Evolutionary conservation across 2,113 vertebrate genomes (phyloP), one percentile per base, ranked within the genome.

Genomic region (Amphilophus citrinellus): DNA sequence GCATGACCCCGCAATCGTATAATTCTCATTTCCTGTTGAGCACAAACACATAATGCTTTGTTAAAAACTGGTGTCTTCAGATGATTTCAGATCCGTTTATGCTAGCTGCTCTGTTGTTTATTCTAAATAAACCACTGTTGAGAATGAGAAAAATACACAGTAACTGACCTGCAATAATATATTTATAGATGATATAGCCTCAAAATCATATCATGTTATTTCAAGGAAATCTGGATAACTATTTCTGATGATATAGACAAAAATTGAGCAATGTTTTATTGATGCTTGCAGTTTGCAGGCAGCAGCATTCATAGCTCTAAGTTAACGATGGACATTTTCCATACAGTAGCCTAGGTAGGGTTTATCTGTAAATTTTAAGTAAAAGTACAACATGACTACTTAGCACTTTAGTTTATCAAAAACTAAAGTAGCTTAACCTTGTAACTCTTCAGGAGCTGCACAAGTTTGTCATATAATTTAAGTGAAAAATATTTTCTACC

Each of bases 61-160:
- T 61, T 80, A n/a, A 24, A 61, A 27, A 56, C 14, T 68, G 30
- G 27, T 39, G 66, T 61, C 47, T 57, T 2, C 27, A 37, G n/a
- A 76, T 7, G 76, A 80, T 63, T 80, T 79, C 44, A 76, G 56
- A 86, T 18, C 27, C n/a, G 11, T 50, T 65, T 3, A 11, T 53
- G 37, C 5, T 76, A 44, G 44, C 3, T 68, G 3, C 50, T 71
- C 50, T 15, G 22, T 50, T 6, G 20, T 53, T 71, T 71, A 50
- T 30, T 15, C 24, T 71, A 71, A 71, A 71, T 71, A 20, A 50
- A 71, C 15, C 9, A 7, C 66, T 20, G 66, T 15, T 71, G 50
- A 50, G 27, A 42, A 1, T 20, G 50, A 50, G 27, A 68, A 50
- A 50, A 17, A 71, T 17, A 13, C 30, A 22, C 17, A 68, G 65